These are phyloP conservation scores for Catalaphyllia jardinei DNA, from an alignment of 64 coral and sea anemone species.

Conservation along the genomic window DNA sequence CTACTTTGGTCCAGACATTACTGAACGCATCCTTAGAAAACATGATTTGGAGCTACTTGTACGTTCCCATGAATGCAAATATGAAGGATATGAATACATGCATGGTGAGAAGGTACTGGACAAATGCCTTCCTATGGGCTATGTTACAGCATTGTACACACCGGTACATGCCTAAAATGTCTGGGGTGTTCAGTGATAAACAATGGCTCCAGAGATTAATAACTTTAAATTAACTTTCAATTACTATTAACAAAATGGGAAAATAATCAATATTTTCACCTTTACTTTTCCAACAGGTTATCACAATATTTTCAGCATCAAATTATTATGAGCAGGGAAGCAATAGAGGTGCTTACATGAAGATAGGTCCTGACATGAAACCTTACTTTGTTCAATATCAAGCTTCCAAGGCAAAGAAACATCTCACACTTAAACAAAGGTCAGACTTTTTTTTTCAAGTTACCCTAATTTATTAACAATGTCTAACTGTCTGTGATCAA, in stretches of 20 bases:
- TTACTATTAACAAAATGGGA: too few species aligned
- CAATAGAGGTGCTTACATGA: conserved; percentile 95
- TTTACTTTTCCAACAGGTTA: conserved; percentile 41
- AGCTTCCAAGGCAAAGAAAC: conserved; percentile 65
- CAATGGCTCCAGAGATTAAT: too few species aligned
- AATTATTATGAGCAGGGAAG: conserved; percentile 98
- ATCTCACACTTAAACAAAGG: conserved; percentile 89
- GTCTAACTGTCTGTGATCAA: neutral
- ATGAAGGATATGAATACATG: conserved; percentile 90
- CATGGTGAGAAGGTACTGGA: conserved; percentile 77
- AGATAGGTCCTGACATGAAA: conserved; percentile 87
- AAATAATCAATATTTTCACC: neutral
- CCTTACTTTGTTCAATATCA: conserved; percentile 96
- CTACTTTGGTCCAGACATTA: conserved; percentile 98
- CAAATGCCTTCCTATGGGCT: neutral
- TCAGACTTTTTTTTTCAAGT: neutral
- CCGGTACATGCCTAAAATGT: too few species aligned
- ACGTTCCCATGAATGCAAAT: conserved; percentile 94
- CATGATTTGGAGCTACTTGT: conserved; percentile 87
- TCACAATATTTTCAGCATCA: conserved; percentile 97
- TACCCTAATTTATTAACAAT: too few species aligned
- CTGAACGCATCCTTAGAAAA: conserved; percentile 74
- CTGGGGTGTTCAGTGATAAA: too few species aligned
- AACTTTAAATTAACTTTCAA: too few species aligned
- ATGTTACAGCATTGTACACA: neutral